These are phyloP conservation scores for Aselliscus stoliczkanus DNA, from an alignment of 2,797 vertebrate genomes.

Conservation along the genomic window DNA sequence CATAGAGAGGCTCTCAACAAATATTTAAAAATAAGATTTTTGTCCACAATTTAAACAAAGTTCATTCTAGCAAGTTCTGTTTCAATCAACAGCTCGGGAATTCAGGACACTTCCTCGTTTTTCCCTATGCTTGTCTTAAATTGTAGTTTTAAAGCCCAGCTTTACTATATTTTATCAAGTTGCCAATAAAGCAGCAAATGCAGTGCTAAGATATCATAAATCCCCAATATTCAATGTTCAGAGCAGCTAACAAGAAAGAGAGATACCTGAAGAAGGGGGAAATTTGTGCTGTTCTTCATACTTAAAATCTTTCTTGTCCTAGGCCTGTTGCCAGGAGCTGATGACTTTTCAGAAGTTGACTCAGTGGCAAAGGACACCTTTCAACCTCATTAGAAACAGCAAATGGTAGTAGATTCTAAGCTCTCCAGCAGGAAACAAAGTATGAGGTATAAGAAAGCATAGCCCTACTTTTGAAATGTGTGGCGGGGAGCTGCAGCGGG, in stretches of 20 bases:
- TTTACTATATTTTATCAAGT: not conserved
- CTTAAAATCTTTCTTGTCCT: not conserved
- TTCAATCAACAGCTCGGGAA: not conserved
- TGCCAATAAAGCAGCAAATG: not conserved
- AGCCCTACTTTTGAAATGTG: too few species aligned
- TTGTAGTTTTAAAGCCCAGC: not conserved
- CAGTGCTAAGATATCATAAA: not conserved
- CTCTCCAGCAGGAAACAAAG: not conserved
- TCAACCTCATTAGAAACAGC: not conserved
- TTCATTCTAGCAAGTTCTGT: not conserved
- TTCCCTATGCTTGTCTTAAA: not conserved
- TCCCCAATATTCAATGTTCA: not conserved
- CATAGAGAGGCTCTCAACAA: not conserved
- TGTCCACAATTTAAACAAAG: not conserved
- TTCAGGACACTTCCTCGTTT: not conserved
- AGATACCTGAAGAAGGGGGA: not conserved
- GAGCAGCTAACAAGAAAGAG: not conserved
- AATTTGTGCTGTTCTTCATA: not conserved
- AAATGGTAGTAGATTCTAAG: not conserved
- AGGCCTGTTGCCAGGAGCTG: not conserved
- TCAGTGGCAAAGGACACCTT: not conserved
- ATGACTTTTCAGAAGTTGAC: not conserved
- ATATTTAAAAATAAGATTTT: slow-evolving; percentile 41
- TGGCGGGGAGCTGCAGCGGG: too few species aligned
- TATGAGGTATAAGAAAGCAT: not conserved